Evolutionary conservation across 2,113 vertebrate genomes (phyloP), one percentile per base, ranked within the genome.

Genomic region (Riparia riparia): DNA sequence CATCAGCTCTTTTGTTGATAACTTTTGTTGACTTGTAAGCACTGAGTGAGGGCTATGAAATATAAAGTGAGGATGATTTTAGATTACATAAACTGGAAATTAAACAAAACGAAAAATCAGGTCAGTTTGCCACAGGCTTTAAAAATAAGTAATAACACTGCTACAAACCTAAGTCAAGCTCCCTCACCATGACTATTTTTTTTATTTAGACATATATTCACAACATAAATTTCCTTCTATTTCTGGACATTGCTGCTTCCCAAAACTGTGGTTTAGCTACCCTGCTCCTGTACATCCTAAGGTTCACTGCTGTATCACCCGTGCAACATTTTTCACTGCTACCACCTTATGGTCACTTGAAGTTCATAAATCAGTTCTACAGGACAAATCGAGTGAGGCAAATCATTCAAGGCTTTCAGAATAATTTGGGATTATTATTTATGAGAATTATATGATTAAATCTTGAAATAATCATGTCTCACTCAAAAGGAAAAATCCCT

Each of bases 261-360:
- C 32, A 76, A 50, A 83, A 37, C 12, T 18, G 20, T 42, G 20
- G 14, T 7, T 76, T 45, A 26, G 9, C 58, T 72, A 41, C 29
- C 4, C 21, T 54, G 24, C 22, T 64, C 21, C 41, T 71, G 14
- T 66, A 18, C 2, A 2, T 63, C 53, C 31, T 64, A 45, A 70
- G n/a, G 14, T 53, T 82, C 9, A 7, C 37, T 82, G 69, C 24
- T 66, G 10, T 10, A 41, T 37, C 22, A 3, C 0, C 0, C 76
- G 13, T 26, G 61, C 37, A 69, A 13, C 20, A 7, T 41, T 82
- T 90, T 47, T 56, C 31, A 22, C 14, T 78, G 17, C 31, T 85
- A 45, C 29, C 37, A 39, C 4, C 3, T 29, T 53, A 53, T n/a
- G 34, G 10, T 22, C 12, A 53, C 17, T 82, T 31, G 21, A 17